Base-by-base conservation (phyloP, 2,113 vertebrate genomes). In the Brachyhypopomus occidentalis region DNA sequence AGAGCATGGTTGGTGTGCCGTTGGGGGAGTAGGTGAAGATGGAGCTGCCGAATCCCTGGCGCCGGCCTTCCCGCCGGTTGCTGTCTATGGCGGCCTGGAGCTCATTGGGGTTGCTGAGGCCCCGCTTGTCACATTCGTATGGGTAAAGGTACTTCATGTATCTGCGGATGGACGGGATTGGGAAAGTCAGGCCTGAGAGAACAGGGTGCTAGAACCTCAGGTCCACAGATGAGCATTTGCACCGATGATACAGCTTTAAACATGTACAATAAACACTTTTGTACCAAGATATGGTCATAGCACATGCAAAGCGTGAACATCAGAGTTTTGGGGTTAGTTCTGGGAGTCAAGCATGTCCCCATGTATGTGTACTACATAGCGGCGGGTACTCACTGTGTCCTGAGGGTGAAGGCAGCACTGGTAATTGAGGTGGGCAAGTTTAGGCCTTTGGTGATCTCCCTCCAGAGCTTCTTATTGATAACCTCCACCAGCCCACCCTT, bases 91-190 rank as follows among this genome's bases (percentile, higher is more conserved):
- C 97, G 0, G 95, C 97, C 92, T 99, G 97, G 78, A 99, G 95
- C 89, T 99, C 97, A 0, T 95, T 98, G 88, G 97, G 97, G 92
- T 95, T 98, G 92, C 97, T 98, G 80, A 99, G 93, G 27, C 95
- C 93, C 0, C 96, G 92, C 87, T 97, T 96, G 87, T 98, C 97
- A 91, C 97, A 98, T 94, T 98, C 97, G 3, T 98, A 98, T 22
- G 97, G 96, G 81, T 99, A 99, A 83, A 99, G 89, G 90, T 99
- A 99, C 93, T 98, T 99, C 97, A 99, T 99, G 91, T 99, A 98
- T 90, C 97, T 99, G 90, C 2, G 81, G 34, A 58, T 19, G 59
- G n/a, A 78, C 0, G 8, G 30, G 25, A 14, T 23, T 17, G 14
- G 20, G 17, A 63, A 62, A 11, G 2, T 79, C 8, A 73, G 1